phyloP scores from a whole-genome alignment of 2,888 invertebrate genomes.

The Acronicta leporina region DNA sequence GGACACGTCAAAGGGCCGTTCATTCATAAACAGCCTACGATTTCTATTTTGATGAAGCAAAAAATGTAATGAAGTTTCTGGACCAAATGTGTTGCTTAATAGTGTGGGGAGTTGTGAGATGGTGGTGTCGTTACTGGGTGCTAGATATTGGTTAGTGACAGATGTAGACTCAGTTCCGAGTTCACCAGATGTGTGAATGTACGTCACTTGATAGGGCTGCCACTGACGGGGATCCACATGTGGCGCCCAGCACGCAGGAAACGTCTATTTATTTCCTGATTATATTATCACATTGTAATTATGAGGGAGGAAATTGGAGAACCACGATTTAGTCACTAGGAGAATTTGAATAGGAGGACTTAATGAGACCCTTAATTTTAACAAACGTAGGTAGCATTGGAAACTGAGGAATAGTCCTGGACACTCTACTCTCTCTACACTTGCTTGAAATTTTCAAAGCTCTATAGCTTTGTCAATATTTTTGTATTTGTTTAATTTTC shows the following conservation, averaged over 20 bases:
- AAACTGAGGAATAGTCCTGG: too few species aligned
- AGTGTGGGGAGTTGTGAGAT: slow-evolving; percentile 57
- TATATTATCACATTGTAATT: slow-evolving; percentile 64
- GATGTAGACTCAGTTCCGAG: slow-evolving; percentile 72
- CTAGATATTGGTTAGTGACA: slow-evolving; percentile 62
- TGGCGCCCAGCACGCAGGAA: slow-evolving; percentile 69
- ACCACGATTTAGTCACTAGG: slow-evolving; percentile 37
- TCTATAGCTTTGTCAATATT: too few species aligned
- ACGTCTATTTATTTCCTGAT: slow-evolving; percentile 72
- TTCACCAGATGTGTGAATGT: slow-evolving; percentile 71
- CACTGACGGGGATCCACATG: slow-evolving; percentile 62
- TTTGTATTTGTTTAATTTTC: too few species aligned
- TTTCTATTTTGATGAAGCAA: slow-evolving; percentile 67
- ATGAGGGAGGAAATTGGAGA: slow-evolving; percentile 46
- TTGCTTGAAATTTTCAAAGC: too few species aligned
- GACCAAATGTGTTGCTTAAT: slow-evolving; percentile 72
- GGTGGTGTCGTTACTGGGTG: slow-evolving; percentile 37
- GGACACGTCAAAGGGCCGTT: slow-evolving; percentile 71
- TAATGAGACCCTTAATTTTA: slow-evolving; percentile 4
- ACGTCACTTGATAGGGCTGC: slow-evolving; percentile 58
- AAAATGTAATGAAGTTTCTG: slow-evolving; percentile 69
- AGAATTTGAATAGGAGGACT: slow-evolving; percentile 24
- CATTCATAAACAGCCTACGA: slow-evolving; percentile 70
- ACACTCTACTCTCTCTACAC: too few species aligned
- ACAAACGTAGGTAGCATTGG: neutral